A percentile compares a stretch with the other conserved stretches of the same genome.
Evolutionary conservation across 1,140 invertebrate species (phyloP).

Genomic region (Hylaeus volcanicus): DNA sequence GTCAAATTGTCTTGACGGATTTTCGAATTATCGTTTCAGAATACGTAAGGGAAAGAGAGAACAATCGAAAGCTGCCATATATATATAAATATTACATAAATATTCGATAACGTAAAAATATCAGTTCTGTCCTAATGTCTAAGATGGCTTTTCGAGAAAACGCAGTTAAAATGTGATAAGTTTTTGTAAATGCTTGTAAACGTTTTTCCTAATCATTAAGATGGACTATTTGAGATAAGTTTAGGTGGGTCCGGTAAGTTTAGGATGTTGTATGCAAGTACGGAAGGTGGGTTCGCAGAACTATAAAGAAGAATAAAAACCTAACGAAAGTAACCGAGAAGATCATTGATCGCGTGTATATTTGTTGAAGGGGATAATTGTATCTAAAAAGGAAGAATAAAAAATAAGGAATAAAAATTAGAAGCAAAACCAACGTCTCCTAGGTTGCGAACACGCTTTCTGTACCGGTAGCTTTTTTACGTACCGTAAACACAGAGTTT

Average conservation of each 20-base stretch:
- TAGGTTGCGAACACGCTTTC: conserved; percentile 68
- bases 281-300: conserved; percentile 67
- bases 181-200: conserved; percentile 82
- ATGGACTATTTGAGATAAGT: conserved; percentile 66
- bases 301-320: neutral
- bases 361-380: conserved; percentile 22
- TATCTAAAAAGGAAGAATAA: neutral
- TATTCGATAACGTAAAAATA: conserved; percentile 50
- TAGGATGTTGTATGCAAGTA: conserved; percentile 69
- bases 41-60: neutral
- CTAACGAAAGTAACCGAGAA: neutral
- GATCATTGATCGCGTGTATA: conserved; percentile 22
- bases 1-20: neutral
- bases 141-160: conserved; percentile 74
- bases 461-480: conserved; percentile 80
- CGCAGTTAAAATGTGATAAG: conserved; percentile 80
- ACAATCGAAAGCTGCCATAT: conserved; percentile 59
- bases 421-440: conserved; percentile 6
- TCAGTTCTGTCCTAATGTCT: conserved; percentile 58
- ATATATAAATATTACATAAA: conserved; percentile 43
- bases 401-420: neutral
- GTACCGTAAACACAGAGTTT: conserved; percentile 76
- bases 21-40: neutral
- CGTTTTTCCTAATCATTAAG: conserved; percentile 78
- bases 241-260: conserved; percentile 70